Evolutionary conservation across 2,797 vertebrate species (phyloP).

Genomic region (Fistularia commersonii): DNA sequence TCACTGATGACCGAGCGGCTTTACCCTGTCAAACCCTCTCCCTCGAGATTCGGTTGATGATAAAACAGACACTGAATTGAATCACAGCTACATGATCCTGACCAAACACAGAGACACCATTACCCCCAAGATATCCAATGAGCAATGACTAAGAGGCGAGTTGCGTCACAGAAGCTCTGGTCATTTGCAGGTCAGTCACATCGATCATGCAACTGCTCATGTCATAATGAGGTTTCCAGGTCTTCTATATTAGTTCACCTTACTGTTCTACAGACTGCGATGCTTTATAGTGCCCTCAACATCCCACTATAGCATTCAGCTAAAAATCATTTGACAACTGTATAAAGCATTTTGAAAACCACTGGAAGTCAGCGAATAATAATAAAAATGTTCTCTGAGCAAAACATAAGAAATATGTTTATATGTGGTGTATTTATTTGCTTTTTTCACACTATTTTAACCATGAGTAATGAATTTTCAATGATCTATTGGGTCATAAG

Average conservation of each 20-base stretch:
- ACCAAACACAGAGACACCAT: conserved; percentile 47
- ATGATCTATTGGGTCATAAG: neutral
- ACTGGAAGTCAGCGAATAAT: too few relatives aligned
- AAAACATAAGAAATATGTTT: too few relatives aligned
- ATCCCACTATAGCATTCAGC: neutral
- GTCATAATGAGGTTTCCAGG: conserved; percentile 10
- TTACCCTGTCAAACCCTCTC: conserved; percentile 39
- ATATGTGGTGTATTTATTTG: too few relatives aligned
- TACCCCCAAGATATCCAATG: conserved; percentile 27
- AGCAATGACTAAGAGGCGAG: conserved; percentile 1
- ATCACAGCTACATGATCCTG: conserved; percentile 54
- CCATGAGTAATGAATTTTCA: conserved; percentile 1
- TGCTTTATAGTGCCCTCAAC: conserved; percentile 3
- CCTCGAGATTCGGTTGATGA: conserved; percentile 44
- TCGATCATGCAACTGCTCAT: conserved; percentile 8
- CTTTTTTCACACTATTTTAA: too few relatives aligned
- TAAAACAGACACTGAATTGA: conserved; percentile 51
- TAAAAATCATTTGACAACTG: neutral
- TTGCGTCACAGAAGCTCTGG: conserved; percentile 15
- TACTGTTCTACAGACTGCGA: neutral
- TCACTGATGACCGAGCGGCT: conserved; percentile 26
- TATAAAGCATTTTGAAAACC: too few relatives aligned
- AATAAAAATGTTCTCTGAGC: too few relatives aligned
- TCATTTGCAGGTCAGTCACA: conserved; percentile 25
- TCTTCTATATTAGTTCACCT: neutral